Conservation (phyloP, 2,888 invertebrate species). For the Drosophila mercatorum region DNA sequence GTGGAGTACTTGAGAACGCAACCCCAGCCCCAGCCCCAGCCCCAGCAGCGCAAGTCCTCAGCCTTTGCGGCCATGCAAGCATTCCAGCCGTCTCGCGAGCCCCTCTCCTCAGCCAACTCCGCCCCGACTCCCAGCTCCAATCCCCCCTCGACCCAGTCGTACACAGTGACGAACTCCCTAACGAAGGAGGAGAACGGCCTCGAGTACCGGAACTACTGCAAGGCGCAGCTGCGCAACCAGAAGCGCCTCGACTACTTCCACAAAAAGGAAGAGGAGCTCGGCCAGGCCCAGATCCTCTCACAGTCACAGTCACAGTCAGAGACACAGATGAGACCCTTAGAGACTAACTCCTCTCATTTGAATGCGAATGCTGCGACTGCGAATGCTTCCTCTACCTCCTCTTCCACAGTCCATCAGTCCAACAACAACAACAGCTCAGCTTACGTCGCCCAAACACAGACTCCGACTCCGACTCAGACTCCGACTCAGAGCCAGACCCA, state of each 20-base stretch:
- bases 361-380: conserved; percentile 74
- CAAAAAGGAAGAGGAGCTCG: conserved; percentile 82
- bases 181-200: conserved; percentile 59
- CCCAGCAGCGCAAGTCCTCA: conserved; percentile 70
- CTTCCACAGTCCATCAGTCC: conserved; percentile 82
- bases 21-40: conserved; percentile 14
- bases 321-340: conserved; percentile 38
- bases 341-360: conserved; percentile 27
- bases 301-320: too few species aligned
- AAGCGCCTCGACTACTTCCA: conserved; percentile 81
- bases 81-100: conserved; percentile 83
- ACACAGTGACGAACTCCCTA: conserved; percentile 68
- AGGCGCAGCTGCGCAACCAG: conserved; percentile 81
- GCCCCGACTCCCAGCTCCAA: conserved; percentile 33
- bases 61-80: conserved; percentile 84
- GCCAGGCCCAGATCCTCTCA: conserved; percentile 36
- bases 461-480: conserved; percentile 19
- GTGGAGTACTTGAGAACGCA: conserved; percentile 74
- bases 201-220: conserved; percentile 78
- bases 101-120: conserved; percentile 59
- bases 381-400: conserved; percentile 80
- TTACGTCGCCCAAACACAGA: conserved; percentile 3
- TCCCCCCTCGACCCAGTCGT: conserved; percentile 53
- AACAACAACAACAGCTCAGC: conserved; percentile 34
- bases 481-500: conserved; percentile 14